Evolutionary conservation across 1,140 invertebrate species (phyloP), one percentile per base, ranked within the genome.

Genomic region (Hyles euphorbiae): DNA sequence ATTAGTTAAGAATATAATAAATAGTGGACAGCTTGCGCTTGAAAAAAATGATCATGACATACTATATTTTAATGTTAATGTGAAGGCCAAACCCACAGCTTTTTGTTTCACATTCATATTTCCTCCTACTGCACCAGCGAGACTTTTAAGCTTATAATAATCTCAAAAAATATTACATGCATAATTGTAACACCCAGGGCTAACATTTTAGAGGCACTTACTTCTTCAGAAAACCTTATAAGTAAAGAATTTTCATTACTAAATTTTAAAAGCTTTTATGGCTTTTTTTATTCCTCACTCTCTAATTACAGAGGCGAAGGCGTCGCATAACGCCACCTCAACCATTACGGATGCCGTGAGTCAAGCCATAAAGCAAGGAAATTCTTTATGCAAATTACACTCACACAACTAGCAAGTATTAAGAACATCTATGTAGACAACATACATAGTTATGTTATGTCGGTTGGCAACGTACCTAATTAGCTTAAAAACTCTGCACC

Each of bases 271-370:
- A 51, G 51, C 54, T 56, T 65, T 61, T 65, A 54, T 57, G 51
- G n/a, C 51, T 45, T 58, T 63, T 57, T 65, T 61, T 65, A 65
- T 65, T 58, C 50, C 51, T 56, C 50, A 71, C 59, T 67, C 73
- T 74, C 73, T 80, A 83, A 83, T 83, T 80, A 79, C 71, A 69
- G 68, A 61, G 62, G 58, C 63, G 48, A 80, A 78, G 77, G 78
- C 77, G 82, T 83, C 75, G 69, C 76, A 70, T 78, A 80, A 77
- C 74, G 73, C 70, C 76, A 79, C 71, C 75, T 76, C 63, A 74
- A 72, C 77, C 74, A 81, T 82, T 82, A 84, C 70, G 75, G 70
- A 78, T 84, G 79, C 68, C 81, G 79, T 84, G 81, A 78, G 75
- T 65, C 55, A 63, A 68, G 71, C 72, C 66, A 82, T 82, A 82